phyloP scores from a whole-genome alignment of 2,113 vertebrate genomes.

The Chroicocephalus ridibundus region DNA sequence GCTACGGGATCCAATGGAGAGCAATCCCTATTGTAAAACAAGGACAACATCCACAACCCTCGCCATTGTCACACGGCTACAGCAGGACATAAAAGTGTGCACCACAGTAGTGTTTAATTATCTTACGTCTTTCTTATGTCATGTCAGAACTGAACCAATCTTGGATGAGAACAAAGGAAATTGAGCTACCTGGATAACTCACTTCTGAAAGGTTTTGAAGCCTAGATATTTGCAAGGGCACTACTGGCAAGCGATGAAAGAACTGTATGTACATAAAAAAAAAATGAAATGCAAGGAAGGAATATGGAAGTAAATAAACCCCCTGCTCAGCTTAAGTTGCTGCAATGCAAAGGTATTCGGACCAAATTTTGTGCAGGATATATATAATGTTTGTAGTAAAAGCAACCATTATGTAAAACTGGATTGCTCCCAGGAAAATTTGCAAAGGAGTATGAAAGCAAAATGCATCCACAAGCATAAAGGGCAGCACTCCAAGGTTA shows the following conservation, averaged over 20 bases:
- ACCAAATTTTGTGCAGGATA: background rate
- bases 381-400: background rate
- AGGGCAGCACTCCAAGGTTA: background rate
- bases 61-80: background rate
- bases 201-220: background rate
- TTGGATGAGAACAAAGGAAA: background rate
- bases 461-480: background rate
- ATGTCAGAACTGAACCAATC: background rate
- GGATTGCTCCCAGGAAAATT: constrained; percentile 4
- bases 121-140: background rate
- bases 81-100: background rate
- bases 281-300: background rate
- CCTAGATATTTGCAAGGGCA: background rate
- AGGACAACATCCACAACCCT: background rate
- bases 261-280: background rate
- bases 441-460: background rate
- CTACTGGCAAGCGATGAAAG: background rate
- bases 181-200: background rate
- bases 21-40: background rate
- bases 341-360: background rate
- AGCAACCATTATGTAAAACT: background rate
- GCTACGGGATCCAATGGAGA: background rate
- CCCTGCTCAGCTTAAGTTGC: background rate
- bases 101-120: background rate
- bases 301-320: background rate